Evolutionary conservation across 2,113 vertebrate genomes (phyloP).

Genomic region (Tetraodon nigroviridis): DNA sequence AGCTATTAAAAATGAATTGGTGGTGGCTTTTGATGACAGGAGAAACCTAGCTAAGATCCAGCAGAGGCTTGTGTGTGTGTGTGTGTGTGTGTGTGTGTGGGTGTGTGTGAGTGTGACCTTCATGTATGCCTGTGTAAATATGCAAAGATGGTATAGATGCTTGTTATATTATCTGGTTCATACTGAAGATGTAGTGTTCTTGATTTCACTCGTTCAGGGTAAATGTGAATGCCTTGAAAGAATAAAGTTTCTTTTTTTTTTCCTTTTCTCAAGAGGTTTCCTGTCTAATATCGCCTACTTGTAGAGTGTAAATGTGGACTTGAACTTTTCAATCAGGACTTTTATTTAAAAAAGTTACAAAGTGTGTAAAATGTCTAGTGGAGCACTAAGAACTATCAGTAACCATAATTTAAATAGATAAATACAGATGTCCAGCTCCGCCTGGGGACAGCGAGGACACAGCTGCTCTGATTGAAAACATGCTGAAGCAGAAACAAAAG

Average conservation of each 20-base stretch:
- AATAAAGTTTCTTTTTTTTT: conserved; percentile 35
- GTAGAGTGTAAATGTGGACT: too few species aligned
- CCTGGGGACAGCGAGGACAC: conserved; percentile 25
- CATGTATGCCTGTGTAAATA: conserved; percentile 32
- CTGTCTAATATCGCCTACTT: conserved; percentile 10
- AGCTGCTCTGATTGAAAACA: conserved; percentile 58
- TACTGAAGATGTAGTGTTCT: conserved; percentile 53
- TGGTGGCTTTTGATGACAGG: conserved; percentile 55
- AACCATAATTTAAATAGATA: conserved; percentile 75
- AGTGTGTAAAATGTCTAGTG: conserved; percentile 40
- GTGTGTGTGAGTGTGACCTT: conserved; percentile 45
- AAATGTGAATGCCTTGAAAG: conserved; percentile 66
- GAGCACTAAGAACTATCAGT: conserved; percentile 40
- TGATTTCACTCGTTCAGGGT: conserved; percentile 60
- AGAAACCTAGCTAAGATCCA: conserved; percentile 44
- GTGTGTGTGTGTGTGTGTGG: conserved; percentile 44
- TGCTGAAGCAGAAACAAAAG: conserved; percentile 24
- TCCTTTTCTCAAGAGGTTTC: conserved; percentile 38
- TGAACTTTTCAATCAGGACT: conserved; percentile 22
- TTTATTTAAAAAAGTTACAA: conserved; percentile 66
- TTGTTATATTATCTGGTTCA: conserved; percentile 56
- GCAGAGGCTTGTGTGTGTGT: conserved; percentile 45
- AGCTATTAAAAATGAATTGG: conserved; percentile 67
- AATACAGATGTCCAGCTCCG: conserved; percentile 49
- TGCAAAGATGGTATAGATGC: conserved; percentile 50